Percentiles rank a stretch among this genome's conserved stretches.
These are phyloP conservation scores for Heliconius hewitsoni DNA, from an alignment of 1,140 invertebrate species.

Conservation along the genomic window DNA sequence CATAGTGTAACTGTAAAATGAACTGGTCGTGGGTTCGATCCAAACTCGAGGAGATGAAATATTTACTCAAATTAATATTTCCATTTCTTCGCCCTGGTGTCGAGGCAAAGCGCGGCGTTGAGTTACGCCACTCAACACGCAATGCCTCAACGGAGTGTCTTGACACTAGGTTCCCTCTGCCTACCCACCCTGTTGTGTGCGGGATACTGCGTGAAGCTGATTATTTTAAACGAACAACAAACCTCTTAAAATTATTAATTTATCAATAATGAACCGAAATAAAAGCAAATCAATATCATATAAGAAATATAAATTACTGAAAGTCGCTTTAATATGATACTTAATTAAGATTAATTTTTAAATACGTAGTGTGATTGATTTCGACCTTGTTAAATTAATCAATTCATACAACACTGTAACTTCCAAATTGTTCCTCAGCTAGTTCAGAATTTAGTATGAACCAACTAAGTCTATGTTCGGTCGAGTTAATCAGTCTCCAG, in stretches of 20 bases:
- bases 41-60: too few species aligned
- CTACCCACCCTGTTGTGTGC: too few species aligned
- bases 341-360: conserved; percentile 24
- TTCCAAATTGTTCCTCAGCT: conserved; percentile 34
- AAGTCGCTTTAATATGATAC: not conserved
- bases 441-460: conserved; percentile 41
- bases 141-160: too few species aligned
- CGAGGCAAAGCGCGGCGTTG: too few species aligned
- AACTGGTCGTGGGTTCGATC: too few species aligned
- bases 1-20: too few species aligned
- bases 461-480: conserved; percentile 44
- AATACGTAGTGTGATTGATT: conserved; percentile 6
- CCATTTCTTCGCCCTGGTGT: too few species aligned
- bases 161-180: too few species aligned
- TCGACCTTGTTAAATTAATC: conserved; percentile 28
- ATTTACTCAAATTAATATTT: too few species aligned
- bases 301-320: not conserved
- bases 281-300: not conserved
- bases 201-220: too few species aligned
- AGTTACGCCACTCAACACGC: too few species aligned
- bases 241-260: not conserved
- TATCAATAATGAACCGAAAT: not conserved
- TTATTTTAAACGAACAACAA: not conserved
- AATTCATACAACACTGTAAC: conserved; percentile 25
- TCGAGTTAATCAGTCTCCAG: conserved; percentile 47